Percentiles rank a stretch among this genome's conserved stretches.
Conservation (phyloP, 1,140 invertebrate genomes). For the Dryas iulia region DNA sequence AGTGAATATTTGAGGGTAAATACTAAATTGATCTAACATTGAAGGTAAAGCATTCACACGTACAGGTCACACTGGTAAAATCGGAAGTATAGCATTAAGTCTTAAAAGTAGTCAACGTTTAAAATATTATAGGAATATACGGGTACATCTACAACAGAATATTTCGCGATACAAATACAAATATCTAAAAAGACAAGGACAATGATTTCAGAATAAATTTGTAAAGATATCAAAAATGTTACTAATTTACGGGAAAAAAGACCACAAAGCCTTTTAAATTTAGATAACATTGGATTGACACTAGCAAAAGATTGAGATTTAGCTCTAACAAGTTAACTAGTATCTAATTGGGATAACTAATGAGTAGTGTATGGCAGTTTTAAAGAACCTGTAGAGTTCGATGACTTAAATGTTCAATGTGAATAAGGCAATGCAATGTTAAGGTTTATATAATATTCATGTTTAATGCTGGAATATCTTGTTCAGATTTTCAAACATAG, state of each 20-base stretch:
- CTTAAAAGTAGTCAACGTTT: conserved; percentile 78
- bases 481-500: background rate
- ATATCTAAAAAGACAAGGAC: conserved; percentile 59
- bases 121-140: conserved; percentile 52
- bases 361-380: conserved; percentile 24
- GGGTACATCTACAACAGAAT: conserved; percentile 50
- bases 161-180: conserved; percentile 47
- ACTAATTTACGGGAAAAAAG: conserved; percentile 31
- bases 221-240: conserved; percentile 73
- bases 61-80: conserved; percentile 7
- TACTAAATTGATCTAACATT: background rate
- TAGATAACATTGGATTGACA: conserved; percentile 8
- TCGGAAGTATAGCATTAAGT: conserved; percentile 27
- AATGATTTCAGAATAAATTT: conserved; percentile 53
- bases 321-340: conserved; percentile 3
- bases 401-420: background rate
- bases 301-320: background rate
- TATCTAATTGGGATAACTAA: conserved; percentile 6
- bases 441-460: background rate
- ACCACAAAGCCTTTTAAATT: conserved; percentile 27
- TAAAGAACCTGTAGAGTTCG: conserved; percentile 8
- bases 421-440: background rate
- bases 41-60: conserved; percentile 12
- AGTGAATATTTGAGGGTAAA: background rate
- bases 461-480: background rate